Base-by-base conservation (phyloP, 2,113 vertebrate species). In the Corythoichthys haematopterus region DNA sequence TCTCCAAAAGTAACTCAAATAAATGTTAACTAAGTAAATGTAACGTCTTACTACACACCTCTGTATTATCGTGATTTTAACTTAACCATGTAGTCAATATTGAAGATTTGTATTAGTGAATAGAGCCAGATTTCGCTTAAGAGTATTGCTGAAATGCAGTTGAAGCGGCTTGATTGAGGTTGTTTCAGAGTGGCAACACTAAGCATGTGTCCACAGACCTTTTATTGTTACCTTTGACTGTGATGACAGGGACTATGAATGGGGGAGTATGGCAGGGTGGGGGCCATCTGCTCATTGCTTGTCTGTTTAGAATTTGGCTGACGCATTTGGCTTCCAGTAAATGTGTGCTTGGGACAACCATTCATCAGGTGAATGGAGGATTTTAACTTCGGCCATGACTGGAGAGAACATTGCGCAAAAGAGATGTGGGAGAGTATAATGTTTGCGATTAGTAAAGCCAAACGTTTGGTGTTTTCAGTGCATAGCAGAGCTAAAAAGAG, bases 131-230 rank as follows among this genome's bases (percentile, higher is more conserved):
- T 20, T 3, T 33, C 7, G 50, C 64, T 61, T 51, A 47, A 51
- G 35, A 20, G 9, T 48, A 53, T 16, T 66, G 43, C 58, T 70
- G 61, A 43, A 76, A 77, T 43, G 2, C 53, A 69, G 65, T 4
- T 36, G 45, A 37, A 14, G 37, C 66, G 14, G 8, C 47, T 66
- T 74, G 60, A 80, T 66, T 71, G 64, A 20, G 77, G 75, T 78
- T 76, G 75, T 70, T 78, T 73, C 45, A 69, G 14, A 56, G 36
- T 15, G n/a, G 60, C 59, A 36, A 12, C 46, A 40, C 11, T n/a
- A 43, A 5, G 15, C 33, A 48, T 64, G 47, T 38, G 45, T 68
- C 60, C 64, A 75, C 20, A 73, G 45, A 64, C 58, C 12, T 70
- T 51, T 72, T n/a, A 66, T 62, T 40, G 33, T 50, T 37, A 33